Evolutionary conservation across 2,888 invertebrate species (phyloP), one percentile per base, ranked within the genome.

Genomic region (Colostygia pectinataria): DNA sequence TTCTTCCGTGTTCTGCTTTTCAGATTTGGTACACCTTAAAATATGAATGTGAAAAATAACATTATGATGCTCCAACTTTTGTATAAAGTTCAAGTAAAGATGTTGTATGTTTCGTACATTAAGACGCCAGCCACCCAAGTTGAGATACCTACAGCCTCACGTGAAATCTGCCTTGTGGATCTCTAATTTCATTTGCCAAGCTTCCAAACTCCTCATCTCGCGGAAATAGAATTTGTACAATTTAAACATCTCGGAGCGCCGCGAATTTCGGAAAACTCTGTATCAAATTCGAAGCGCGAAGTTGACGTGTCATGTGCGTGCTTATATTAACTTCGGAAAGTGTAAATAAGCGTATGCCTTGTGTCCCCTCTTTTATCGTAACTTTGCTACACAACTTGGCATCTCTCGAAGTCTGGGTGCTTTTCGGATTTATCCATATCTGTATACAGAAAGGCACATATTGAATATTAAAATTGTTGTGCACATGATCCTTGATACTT

Each of bases 131-230:
- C 34, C 38, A 31, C 9, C 40, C 31, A 40, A 40, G 29, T 32
- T 40, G 45, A 45, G 31, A 57, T 39, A 57, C 55, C 56, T 47
- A 52, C 47, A 33, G 50, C 51, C 55, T 54, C 54, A 59, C 44
- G 36, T 46, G 58, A 60, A 59, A 54, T 57, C 53, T 54, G 42
- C 53, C 40, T 60, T 57, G 60, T 58, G 61, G 61, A 66, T 65
- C 62, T 61, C 68, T 73, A 77, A 77, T 74, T 77, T 71, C 74
- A 78, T 78, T 71, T 71, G 55, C 61, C 65, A 53, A 67, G 72
- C 68, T 65, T 68, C 55, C 52, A 59, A 69, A 67, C 64, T 69
- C 65, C 63, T 56, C 65, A 61, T 74, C 61, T 71, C 64, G 63
- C 60, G 59, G 66, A 68, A 71, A 71, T 67, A 60, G 53, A 48